Evolutionary conservation across 2,888 invertebrate species (phyloP).

Genomic region (Rhorus exstirpatorius): DNA sequence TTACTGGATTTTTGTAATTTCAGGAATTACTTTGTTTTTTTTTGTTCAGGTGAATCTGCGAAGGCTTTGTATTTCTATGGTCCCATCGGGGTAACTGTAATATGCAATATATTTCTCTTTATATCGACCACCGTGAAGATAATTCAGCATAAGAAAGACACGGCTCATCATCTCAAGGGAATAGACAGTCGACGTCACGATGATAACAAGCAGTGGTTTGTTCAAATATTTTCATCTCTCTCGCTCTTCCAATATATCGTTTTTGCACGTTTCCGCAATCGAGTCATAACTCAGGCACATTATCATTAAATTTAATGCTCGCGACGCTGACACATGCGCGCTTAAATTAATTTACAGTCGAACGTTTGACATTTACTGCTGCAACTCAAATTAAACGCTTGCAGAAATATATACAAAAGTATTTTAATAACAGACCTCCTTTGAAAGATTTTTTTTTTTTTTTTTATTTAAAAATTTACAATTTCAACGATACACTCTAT

Average conservation of each 20-base stretch:
- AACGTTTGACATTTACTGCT: background rate
- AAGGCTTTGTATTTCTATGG: constrained; percentile 90
- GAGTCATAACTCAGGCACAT: constrained; percentile 17
- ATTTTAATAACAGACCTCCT: background rate
- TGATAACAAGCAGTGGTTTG: constrained; percentile 88
- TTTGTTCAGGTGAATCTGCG: constrained; percentile 86
- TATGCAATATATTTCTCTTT: constrained; percentile 90
- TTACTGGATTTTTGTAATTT: no score
- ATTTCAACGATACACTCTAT: no score
- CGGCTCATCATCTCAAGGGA: constrained; percentile 89
- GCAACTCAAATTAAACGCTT: background rate
- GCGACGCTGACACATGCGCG: background rate
- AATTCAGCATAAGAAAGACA: constrained; percentile 89
- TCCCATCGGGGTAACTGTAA: constrained; percentile 89
- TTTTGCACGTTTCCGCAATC: constrained; percentile 32
- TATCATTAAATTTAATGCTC: constrained; percentile 43
- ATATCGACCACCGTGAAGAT: constrained; percentile 90
- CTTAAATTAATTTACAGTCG: constrained; percentile 20
- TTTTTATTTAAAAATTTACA: no score
- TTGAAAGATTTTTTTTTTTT: background rate
- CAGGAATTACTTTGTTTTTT: no score
- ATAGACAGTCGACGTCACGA: constrained; percentile 89
- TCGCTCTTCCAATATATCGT: constrained; percentile 1
- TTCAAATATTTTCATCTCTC: constrained; percentile 37
- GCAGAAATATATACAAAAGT: background rate